Conservation (phyloP, 2,888 invertebrate species). For the Apomyelois bistriatella region DNA sequence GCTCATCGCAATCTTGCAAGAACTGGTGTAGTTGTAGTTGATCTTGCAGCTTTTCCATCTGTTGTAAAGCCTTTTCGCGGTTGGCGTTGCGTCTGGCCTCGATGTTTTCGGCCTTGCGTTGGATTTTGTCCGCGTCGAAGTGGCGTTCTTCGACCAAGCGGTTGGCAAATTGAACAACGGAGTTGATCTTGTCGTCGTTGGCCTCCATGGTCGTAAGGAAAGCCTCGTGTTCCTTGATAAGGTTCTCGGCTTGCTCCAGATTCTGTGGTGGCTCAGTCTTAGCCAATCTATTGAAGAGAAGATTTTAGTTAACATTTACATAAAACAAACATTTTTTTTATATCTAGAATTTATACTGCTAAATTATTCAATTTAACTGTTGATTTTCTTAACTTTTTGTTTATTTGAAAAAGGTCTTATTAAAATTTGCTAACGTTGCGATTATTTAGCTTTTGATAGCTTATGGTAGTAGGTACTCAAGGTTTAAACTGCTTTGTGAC, state of each 20-base stretch:
- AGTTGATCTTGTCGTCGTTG: conserved; percentile 99
- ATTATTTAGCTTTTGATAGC: no score
- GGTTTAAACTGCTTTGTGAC: no score
- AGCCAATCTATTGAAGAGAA: conserved; percentile 78
- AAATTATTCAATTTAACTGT: no score
- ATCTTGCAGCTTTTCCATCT: conserved; percentile 96
- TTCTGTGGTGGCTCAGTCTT: conserved; percentile 98
- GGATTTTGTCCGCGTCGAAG: conserved; percentile 97
- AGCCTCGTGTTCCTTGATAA: conserved; percentile 98
- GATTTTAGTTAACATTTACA: background rate
- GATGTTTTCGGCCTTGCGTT: conserved; percentile 97
- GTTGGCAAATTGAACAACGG: conserved; percentile 96
- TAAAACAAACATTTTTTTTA: no score
- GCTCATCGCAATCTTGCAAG: conserved; percentile 95
- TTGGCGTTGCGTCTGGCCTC: conserved; percentile 94
- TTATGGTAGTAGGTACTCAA: no score
- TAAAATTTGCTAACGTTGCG: no score
- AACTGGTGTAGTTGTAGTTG: conserved; percentile 98
- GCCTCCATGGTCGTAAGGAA: conserved; percentile 99
- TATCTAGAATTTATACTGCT: no score
- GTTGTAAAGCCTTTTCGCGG: conserved; percentile 92
- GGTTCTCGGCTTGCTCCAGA: conserved; percentile 98
- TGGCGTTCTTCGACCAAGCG: conserved; percentile 95
- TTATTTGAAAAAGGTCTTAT: no score
- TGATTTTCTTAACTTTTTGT: no score